These are phyloP conservation scores for Sipunculus nudus DNA, from an alignment of 2,888 invertebrate species.

Conservation along the genomic window DNA sequence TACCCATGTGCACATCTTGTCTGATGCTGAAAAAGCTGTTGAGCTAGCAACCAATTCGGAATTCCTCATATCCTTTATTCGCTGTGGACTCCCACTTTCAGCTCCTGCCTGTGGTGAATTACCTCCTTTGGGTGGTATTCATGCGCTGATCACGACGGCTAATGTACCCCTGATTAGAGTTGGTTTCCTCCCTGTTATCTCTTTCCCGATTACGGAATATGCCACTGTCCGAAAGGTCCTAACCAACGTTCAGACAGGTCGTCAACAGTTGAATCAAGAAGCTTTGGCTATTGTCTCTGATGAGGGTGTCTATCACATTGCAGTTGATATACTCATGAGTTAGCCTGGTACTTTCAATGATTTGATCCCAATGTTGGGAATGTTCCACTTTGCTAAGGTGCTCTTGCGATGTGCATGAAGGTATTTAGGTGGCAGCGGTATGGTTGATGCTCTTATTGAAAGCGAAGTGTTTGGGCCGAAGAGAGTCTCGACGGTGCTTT, in stretches of 20 bases:
- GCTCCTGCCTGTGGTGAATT: background rate
- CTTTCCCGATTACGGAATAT: background rate
- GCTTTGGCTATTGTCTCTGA: too few relatives aligned
- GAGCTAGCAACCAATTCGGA: background rate
- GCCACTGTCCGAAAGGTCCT: slow-evolving; percentile 1
- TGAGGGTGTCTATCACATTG: slow-evolving; percentile 1
- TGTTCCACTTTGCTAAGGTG: background rate
- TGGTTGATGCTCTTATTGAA: background rate
- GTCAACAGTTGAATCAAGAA: too few relatives aligned
- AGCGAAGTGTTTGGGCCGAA: background rate
- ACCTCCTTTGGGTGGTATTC: background rate
- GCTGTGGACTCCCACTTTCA: slow-evolving; percentile 3
- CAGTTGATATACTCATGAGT: background rate
- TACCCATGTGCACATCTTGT: background rate
- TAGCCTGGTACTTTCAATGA: background rate
- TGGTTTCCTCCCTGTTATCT: background rate
- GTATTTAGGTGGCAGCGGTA: background rate
- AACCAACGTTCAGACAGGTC: background rate
- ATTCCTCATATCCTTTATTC: background rate
- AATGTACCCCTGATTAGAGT: background rate
- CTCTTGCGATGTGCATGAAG: background rate
- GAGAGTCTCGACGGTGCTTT: background rate
- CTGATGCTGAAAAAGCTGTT: background rate
- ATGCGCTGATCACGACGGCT: background rate
- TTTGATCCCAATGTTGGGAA: background rate